phyloP scores from a whole-genome alignment of 2,888 invertebrate species.

The Tachina fera region DNA sequence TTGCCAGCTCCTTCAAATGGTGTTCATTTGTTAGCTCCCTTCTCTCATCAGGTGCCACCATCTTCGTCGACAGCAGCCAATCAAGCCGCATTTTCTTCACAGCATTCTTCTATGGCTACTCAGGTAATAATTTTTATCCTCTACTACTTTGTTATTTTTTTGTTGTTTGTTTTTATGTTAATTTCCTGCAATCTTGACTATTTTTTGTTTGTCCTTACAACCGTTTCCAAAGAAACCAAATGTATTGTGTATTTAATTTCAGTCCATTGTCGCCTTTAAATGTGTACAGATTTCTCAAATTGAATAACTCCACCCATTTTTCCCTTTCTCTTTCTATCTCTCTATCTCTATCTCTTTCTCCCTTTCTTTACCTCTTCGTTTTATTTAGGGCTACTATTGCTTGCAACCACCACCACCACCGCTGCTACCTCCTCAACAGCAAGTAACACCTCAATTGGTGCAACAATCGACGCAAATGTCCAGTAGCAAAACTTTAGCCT shows the following conservation, averaged over 20 bases:
- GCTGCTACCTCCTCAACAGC: constrained; percentile 45
- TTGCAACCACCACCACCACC: constrained; percentile 71
- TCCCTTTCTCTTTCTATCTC: constrained; percentile 3
- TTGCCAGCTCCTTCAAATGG: constrained; percentile 26
- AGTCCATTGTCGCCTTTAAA: not conserved
- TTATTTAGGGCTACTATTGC: constrained; percentile 72
- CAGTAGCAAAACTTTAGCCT: constrained; percentile 7
- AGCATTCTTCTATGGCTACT: constrained; percentile 56
- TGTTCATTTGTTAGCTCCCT: constrained; percentile 55
- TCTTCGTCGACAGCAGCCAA: constrained; percentile 55
- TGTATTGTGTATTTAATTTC: not conserved
- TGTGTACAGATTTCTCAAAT: too few relatives aligned
- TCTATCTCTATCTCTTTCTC: too few relatives aligned
- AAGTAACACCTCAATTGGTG: constrained; percentile 62
- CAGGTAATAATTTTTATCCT: constrained; percentile 54
- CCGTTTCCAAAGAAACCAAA: not conserved
- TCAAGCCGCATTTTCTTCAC: constrained; percentile 50
- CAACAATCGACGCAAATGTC: constrained; percentile 49
- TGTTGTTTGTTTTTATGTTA: not conserved
- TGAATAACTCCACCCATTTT: not conserved
- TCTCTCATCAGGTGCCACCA: constrained; percentile 47
- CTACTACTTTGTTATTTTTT: not conserved
- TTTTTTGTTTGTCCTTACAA: not conserved
- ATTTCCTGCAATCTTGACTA: not conserved
- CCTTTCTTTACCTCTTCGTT: not conserved